phyloP scores from a whole-genome alignment of 2,113 vertebrate genomes.

The Pterophyllum scalare region DNA sequence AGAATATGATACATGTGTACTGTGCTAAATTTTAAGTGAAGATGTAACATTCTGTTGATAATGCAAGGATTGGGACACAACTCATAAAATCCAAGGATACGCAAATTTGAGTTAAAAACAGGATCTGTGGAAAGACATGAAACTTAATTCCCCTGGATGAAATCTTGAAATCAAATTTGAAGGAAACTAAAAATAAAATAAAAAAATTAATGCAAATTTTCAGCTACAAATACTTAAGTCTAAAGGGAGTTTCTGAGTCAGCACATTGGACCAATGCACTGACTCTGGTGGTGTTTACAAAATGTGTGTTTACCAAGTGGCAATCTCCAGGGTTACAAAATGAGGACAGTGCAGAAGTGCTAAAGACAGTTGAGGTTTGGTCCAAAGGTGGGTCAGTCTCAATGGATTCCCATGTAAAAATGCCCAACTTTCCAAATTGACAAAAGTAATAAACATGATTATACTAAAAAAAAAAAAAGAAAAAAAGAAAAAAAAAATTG shows the following conservation, averaged over 20 bases:
- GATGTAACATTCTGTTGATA: background rate
- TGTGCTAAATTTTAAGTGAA: accelerated
- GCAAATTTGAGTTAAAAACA: background rate
- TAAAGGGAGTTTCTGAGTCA: accelerated
- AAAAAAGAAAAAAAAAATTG: too few species aligned
- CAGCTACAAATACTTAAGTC: background rate
- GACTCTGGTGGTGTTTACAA: too few species aligned
- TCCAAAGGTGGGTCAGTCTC: too few species aligned
- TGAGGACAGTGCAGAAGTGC: too few species aligned
- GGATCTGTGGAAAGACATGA: accelerated
- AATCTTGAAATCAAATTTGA: background rate
- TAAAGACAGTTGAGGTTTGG: too few species aligned
- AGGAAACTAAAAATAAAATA: accelerated
- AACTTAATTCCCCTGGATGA: background rate
- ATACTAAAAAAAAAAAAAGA: too few species aligned
- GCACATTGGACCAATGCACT: background rate
- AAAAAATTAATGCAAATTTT: background rate
- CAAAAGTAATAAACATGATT: too few species aligned
- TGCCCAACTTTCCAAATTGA: too few species aligned
- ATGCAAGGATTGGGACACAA: background rate
- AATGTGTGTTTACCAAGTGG: too few species aligned
- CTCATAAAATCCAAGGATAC: background rate
- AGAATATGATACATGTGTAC: background rate
- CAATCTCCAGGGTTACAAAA: too few species aligned
- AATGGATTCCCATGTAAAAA: too few species aligned